Evolutionary conservation across 2,888 invertebrate species (phyloP).

Genomic region (Troilus luridus): DNA sequence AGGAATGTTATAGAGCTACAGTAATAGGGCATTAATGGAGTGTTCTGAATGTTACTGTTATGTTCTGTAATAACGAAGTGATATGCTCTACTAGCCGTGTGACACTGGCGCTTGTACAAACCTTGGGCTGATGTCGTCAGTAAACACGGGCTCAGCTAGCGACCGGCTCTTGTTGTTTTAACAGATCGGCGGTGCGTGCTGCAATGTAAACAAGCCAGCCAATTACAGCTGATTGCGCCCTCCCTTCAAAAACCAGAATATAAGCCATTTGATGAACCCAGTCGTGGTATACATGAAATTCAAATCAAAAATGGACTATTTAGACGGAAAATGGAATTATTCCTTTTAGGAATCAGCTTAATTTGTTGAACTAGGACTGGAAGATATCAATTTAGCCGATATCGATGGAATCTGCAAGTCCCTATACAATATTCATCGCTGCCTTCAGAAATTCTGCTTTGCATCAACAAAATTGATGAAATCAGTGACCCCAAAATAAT

Average conservation of each 20-base stretch:
- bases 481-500: too few relatives aligned
- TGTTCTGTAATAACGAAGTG: not conserved
- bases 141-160: not conserved
- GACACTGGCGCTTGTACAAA: not conserved
- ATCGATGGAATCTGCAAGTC: too few relatives aligned
- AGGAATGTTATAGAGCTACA: too few relatives aligned
- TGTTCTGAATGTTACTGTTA: not conserved
- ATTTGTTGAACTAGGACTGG: not conserved
- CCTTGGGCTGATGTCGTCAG: not conserved
- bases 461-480: too few relatives aligned
- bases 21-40: too few relatives aligned
- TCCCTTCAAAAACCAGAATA: not conserved
- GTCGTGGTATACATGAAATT: not conserved
- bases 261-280: not conserved
- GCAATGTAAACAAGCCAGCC: not conserved
- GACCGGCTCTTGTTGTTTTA: not conserved
- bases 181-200: not conserved
- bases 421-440: too few relatives aligned
- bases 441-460: too few relatives aligned
- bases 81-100: not conserved
- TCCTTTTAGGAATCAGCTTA: not conserved
- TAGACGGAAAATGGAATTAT: not conserved
- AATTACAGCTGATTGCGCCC: not conserved
- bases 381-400: not conserved
- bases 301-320: not conserved